These are phyloP conservation scores for Andricus curvator DNA, from an alignment of 2,888 invertebrate genomes.

Conservation along the genomic window DNA sequence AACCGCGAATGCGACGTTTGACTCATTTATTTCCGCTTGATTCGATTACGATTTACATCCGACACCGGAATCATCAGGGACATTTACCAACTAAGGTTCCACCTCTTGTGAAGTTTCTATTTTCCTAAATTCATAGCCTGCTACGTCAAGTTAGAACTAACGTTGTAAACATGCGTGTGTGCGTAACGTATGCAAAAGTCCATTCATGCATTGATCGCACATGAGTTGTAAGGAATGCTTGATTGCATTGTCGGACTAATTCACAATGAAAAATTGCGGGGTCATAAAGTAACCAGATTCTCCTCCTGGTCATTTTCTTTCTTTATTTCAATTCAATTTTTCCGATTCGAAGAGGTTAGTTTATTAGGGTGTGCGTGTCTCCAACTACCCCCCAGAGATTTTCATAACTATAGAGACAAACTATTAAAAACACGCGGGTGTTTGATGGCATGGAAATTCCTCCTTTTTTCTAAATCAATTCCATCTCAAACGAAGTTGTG, in stretches of 20 bases:
- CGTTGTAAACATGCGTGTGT: constrained; percentile 40
- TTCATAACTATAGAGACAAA: neutral
- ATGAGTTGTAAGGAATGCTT: constrained; percentile 53
- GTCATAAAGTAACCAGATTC: neutral
- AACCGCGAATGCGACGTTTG: constrained; percentile 46
- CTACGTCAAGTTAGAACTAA: constrained; percentile 37
- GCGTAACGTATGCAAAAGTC: constrained; percentile 35
- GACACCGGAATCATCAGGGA: neutral
- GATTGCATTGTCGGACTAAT: constrained; percentile 20
- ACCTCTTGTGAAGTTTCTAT: neutral
- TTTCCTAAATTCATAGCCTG: constrained; percentile 1
- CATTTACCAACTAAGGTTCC: neutral
- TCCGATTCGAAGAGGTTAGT: neutral
- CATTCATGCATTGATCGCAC: constrained; percentile 77
- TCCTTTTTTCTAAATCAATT: no score
- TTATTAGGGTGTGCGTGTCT: neutral
- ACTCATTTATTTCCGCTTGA: constrained; percentile 40
- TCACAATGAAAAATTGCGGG: constrained; percentile 21
- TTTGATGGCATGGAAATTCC: no score
- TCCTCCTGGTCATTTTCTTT: neutral
- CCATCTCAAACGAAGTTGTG: no score
- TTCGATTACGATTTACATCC: neutral
- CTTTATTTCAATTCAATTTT: neutral
- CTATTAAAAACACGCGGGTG: no score
- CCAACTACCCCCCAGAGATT: constrained; percentile 2